Base-by-base conservation (phyloP, 2,113 vertebrate genomes). In the Xiphorhynchus elegans region DNA sequence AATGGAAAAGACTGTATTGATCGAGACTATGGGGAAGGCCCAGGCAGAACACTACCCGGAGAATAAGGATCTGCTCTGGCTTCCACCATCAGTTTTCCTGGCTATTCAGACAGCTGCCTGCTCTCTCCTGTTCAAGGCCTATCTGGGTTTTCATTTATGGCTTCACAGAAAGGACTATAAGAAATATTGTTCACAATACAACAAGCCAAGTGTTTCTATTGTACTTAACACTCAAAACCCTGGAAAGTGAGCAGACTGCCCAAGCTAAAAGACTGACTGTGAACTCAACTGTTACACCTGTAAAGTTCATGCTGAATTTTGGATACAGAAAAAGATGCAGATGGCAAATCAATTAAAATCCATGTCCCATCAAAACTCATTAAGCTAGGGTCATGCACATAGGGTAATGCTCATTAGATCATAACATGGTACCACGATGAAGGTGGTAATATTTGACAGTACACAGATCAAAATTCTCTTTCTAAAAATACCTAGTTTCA, bases 401-500 rank as follows among this genome's bases (percentile, higher is more conserved):
- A n/a, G 24, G 31, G 26, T 44, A 60, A 47, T 3, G 37, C n/a
- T 78, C 53, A 53, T 78, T 87, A 78, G 55, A 83, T 62, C 40
- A 21, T 63, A 81, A 63, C 12, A 42, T 7, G 13, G 59, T 67
- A 19, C 29, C 31, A n/a, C 40, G 63, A 85, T 83, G 37, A 69
- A 92, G 28, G 47, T 10, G 59, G 66, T 50, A 76, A 53, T 19
- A 79, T 26, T 23, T 90, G 39, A 46, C 35, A 84, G 75, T 56
- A 67, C 40, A 89, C 33, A 72, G 39, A 62, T 97, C 74, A 96
- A 79, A 91, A 90, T 89, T 67, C 93, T 96, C 21, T 9, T 96
- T 97, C 97, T 93, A 97, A 95, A 97, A 97, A 96, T 91, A 97
- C 44, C 56, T 81, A 79, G 90, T 96, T 96, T 96, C 62, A 95